These are phyloP conservation scores for Zygothrica quintamaculata DNA, from an alignment of 2,888 invertebrate genomes.

Conservation along the genomic window DNA sequence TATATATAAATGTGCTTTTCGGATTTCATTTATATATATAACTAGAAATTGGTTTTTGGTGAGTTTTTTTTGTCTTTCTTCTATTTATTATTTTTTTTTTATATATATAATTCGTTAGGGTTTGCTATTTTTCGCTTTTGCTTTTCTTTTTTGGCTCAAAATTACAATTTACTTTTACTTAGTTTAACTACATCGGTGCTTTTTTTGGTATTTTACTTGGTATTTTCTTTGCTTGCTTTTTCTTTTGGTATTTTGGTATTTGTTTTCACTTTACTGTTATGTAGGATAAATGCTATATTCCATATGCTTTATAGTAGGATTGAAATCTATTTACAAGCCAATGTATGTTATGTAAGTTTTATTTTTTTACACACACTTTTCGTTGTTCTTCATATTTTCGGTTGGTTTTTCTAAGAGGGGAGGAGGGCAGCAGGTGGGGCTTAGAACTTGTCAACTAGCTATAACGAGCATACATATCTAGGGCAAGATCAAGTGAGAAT, in stretches of 20 bases:
- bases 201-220: slow-evolving; percentile 23
- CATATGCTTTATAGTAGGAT: slow-evolving; percentile 62
- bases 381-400: too few relatives aligned
- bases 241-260: slow-evolving; percentile 22
- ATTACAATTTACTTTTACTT: slow-evolving; percentile 60
- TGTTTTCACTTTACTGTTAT: slow-evolving; percentile 15
- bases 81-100: too few relatives aligned
- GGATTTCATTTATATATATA: slow-evolving; percentile 46
- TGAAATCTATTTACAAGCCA: slow-evolving; percentile 74
- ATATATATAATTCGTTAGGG: slow-evolving; percentile 48
- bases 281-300: slow-evolving; percentile 43
- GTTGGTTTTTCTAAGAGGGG: slow-evolving; percentile 3
- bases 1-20: slow-evolving; percentile 47
- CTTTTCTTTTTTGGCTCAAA: slow-evolving; percentile 50
- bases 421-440: too few relatives aligned
- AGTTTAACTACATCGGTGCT: slow-evolving; percentile 66
- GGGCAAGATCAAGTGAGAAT: too few relatives aligned
- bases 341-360: slow-evolving; percentile 54
- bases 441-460: slow-evolving; percentile 16
- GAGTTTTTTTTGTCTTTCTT: slow-evolving; percentile 15
- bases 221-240: too few relatives aligned
- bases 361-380: slow-evolving; percentile 31
- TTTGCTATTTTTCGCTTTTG: slow-evolving; percentile 47
- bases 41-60: slow-evolving; percentile 37
- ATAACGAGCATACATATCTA: slow-evolving; percentile 2